Conservation (phyloP, 2,113 vertebrate species). For the Prunella fulvescens region DNA sequence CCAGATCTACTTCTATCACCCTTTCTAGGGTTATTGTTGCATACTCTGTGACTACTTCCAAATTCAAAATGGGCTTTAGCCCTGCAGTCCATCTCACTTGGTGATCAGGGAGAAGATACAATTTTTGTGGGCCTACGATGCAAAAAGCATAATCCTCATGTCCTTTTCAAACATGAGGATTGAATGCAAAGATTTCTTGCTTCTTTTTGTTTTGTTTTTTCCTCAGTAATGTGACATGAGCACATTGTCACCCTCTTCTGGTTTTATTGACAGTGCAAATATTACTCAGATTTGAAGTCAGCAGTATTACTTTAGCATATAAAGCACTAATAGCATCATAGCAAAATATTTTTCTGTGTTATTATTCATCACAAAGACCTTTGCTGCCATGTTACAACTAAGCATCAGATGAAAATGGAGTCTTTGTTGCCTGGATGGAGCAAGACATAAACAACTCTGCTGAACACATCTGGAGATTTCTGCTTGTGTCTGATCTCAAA, state of each 20-base stretch:
- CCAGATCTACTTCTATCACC: background rate
- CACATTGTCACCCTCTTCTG: background rate
- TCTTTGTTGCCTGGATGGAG: background rate
- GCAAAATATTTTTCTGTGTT: background rate
- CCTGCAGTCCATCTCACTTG: background rate
- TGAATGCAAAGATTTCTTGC: background rate
- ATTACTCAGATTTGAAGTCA: background rate
- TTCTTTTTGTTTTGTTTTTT: background rate
- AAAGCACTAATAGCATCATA: background rate
- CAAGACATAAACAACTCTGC: background rate
- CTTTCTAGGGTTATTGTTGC: background rate
- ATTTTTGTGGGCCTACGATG: background rate
- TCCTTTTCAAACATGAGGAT: background rate
- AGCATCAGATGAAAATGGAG: background rate
- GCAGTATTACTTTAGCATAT: background rate
- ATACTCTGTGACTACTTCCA: background rate
- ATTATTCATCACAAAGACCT: background rate
- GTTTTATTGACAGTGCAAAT: background rate
- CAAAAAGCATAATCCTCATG: background rate
- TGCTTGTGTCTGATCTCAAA: background rate
- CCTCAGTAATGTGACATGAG: background rate
- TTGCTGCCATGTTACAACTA: background rate
- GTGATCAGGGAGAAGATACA: background rate
- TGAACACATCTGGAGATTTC: background rate
- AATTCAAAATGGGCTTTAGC: background rate